Percentiles rank a stretch among this genome's conserved stretches.
Evolutionary conservation across 2,113 vertebrate genomes (phyloP).

Genomic region (Furnarius figulus): DNA sequence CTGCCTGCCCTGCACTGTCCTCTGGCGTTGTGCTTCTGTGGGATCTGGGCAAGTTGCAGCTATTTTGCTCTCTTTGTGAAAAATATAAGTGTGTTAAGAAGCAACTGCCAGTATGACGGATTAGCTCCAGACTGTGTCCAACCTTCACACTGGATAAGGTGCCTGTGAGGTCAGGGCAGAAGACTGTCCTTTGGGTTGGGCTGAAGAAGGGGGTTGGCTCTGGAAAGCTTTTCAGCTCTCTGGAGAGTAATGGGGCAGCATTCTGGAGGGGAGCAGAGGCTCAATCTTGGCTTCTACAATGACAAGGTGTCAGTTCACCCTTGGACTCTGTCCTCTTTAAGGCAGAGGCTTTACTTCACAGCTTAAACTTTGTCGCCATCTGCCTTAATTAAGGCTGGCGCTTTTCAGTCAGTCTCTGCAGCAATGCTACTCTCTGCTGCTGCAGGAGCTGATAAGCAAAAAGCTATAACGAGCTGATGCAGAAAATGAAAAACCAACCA

Average conservation of each 20-base stretch:
- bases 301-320: neutral
- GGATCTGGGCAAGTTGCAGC: neutral
- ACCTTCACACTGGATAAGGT: neutral
- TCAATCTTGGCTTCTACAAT: neutral
- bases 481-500: neutral
- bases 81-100: neutral
- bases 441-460: neutral
- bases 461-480: neutral
- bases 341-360: neutral
- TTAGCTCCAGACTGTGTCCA: neutral
- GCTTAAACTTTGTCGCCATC: neutral
- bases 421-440: neutral
- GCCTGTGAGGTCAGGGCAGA: neutral
- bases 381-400: neutral
- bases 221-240: neutral
- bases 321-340: neutral
- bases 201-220: neutral
- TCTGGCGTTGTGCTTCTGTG: neutral
- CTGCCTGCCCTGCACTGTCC: neutral
- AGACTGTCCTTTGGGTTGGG: neutral
- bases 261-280: neutral
- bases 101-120: neutral
- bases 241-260: neutral
- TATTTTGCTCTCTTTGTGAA: neutral
- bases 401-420: neutral